Percentiles rank a stretch among this genome's conserved stretches.
phyloP scores from a whole-genome alignment of 2,113 vertebrate species.

The Tinamus guttatus region DNA sequence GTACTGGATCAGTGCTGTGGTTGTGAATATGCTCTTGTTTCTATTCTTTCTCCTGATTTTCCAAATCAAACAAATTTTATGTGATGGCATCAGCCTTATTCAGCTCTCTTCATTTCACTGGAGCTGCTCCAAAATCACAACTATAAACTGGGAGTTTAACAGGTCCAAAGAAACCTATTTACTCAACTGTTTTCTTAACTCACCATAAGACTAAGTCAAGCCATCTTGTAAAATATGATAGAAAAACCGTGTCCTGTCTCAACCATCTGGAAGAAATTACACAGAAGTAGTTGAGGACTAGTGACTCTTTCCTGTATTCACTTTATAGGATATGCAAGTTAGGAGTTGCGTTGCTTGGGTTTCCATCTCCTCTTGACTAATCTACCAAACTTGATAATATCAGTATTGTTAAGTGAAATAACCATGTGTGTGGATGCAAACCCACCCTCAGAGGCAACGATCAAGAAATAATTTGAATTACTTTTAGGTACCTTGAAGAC shows the following conservation, averaged over 20 bases:
- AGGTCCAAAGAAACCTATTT: neutral
- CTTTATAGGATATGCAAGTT: neutral
- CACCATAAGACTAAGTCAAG: neutral
- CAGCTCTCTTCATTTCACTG: neutral
- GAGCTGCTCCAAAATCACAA: neutral
- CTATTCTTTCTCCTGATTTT: neutral
- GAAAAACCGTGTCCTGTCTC: neutral
- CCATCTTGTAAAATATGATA: neutral
- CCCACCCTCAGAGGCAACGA: neutral
- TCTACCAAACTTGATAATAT: neutral
- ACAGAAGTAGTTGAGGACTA: neutral
- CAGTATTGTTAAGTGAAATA: neutral
- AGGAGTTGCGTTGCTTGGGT: neutral
- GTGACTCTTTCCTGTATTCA: neutral
- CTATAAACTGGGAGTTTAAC: neutral
- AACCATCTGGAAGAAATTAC: neutral
- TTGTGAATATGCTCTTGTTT: neutral
- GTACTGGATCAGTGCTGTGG: neutral
- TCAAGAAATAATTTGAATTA: neutral
- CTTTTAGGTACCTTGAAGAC: neutral
- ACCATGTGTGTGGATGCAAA: neutral
- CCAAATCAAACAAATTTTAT: neutral
- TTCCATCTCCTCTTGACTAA: neutral
- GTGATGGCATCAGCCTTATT: neutral
- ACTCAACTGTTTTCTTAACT: neutral